Evolutionary conservation across 2,113 vertebrate species (phyloP).

Genomic region (Equus przewalskii): DNA sequence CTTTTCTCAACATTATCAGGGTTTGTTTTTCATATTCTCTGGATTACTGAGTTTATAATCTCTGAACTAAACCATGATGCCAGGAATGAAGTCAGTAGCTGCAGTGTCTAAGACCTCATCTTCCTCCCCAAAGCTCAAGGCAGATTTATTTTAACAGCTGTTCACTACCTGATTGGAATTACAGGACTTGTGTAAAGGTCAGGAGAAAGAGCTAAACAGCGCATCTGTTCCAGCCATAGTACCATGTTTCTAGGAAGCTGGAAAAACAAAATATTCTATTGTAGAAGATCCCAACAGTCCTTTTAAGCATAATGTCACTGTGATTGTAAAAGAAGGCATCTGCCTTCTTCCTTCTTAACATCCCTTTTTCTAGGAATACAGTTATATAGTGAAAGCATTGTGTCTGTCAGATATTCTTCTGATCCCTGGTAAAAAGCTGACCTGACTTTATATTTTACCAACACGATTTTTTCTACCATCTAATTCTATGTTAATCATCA

Average conservation of each 20-base stretch:
- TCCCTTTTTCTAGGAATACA: constrained; percentile 35
- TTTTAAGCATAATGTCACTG: not conserved
- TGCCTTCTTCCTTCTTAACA: constrained; percentile 15
- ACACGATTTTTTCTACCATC: not conserved
- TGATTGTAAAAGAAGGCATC: constrained; percentile 59
- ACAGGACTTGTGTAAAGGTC: constrained; percentile 70
- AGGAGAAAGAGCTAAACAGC: constrained; percentile 62
- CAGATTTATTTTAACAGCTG: constrained; percentile 70
- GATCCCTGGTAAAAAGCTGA: constrained; percentile 47
- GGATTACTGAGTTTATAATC: constrained; percentile 49
- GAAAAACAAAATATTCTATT: constrained; percentile 69
- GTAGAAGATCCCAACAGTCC: constrained; percentile 11
- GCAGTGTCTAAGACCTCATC: not conserved
- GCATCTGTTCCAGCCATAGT: constrained; percentile 70
- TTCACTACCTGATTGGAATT: constrained; percentile 75
- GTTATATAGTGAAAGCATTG: not conserved
- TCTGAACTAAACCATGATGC: constrained; percentile 34
- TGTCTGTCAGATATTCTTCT: constrained; percentile 47
- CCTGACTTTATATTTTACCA: not conserved
- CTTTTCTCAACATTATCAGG: not conserved
- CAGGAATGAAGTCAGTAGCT: constrained; percentile 38
- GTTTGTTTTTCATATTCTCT: not conserved
- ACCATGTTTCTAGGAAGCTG: constrained; percentile 59
- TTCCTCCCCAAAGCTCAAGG: constrained; percentile 37
- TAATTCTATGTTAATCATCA: not conserved